phyloP scores from a whole-genome alignment of 2,113 vertebrate species.

The Pseudorectes ferrugineus region DNA sequence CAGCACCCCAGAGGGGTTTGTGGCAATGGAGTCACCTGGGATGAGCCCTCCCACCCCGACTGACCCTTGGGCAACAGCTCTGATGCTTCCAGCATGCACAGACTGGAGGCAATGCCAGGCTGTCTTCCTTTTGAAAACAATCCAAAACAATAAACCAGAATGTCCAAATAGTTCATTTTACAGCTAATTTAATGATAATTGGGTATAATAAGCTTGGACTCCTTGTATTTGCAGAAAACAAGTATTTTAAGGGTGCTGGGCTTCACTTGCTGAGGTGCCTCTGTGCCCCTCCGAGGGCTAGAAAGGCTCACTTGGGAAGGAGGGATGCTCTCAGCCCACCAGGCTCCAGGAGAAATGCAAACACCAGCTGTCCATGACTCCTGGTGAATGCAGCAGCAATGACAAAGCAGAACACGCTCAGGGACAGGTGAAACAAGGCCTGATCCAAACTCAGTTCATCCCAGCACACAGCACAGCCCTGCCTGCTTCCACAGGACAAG shows the following conservation, averaged over 20 bases:
- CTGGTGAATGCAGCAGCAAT: background rate
- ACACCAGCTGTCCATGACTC: background rate
- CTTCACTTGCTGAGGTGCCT: background rate
- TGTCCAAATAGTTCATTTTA: background rate
- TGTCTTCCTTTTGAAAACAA: background rate
- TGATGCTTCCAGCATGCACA: background rate
- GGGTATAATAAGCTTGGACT: background rate
- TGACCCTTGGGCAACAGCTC: background rate
- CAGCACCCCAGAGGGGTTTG: background rate
- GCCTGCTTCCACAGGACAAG: background rate
- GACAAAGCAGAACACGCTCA: accelerated
- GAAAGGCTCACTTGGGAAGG: background rate
- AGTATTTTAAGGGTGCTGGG: background rate
- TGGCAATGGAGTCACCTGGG: background rate
- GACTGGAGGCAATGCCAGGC: background rate
- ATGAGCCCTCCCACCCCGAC: background rate
- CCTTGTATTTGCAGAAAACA: background rate
- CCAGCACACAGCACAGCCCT: accelerated
- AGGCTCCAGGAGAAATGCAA: background rate
- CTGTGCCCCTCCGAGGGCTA: background rate
- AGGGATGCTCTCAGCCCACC: background rate
- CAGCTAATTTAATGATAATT: background rate
- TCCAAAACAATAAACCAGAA: background rate
- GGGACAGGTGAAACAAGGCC: background rate
- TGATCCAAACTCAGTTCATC: background rate